Evolutionary conservation across 2,888 invertebrate species (phyloP).

Genomic region (Pristionchus exspectatus): DNA sequence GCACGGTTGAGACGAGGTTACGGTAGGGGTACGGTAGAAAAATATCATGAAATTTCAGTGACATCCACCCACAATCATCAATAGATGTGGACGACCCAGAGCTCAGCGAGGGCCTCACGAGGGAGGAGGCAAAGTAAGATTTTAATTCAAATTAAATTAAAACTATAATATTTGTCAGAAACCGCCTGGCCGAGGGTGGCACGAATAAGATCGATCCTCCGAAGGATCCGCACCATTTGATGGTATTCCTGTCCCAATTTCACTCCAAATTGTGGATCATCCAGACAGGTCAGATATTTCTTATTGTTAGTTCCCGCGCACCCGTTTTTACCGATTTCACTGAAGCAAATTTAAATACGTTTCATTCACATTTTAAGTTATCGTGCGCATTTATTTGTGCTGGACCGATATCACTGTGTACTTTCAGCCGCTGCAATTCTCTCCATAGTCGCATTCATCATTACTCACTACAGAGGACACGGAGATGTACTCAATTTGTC

Average conservation of each 20-base stretch:
- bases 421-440: constrained; percentile 70
- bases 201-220: constrained; percentile 64
- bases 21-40: not conserved
- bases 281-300: constrained; percentile 58
- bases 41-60: constrained; percentile 43
- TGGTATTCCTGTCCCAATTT: constrained; percentile 66
- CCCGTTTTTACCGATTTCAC: not conserved
- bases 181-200: constrained; percentile 65
- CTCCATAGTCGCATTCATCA: constrained; percentile 74
- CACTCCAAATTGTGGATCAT: constrained; percentile 70
- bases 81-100: constrained; percentile 67
- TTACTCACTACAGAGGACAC: constrained; percentile 75
- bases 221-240: constrained; percentile 63
- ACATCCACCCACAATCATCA: constrained; percentile 66
- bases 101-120: constrained; percentile 65
- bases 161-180: constrained; percentile 54
- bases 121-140: constrained; percentile 64
- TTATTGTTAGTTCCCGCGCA: constrained; percentile 53
- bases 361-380: not conserved
- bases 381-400: too few species aligned
- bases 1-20: not conserved
- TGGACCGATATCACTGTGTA: not conserved
- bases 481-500: constrained; percentile 76
- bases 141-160: too few species aligned
- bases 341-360: not conserved